Evolutionary conservation across 2,797 vertebrate genomes (phyloP).

Genomic region (Pseudomugil gertrudae): DNA sequence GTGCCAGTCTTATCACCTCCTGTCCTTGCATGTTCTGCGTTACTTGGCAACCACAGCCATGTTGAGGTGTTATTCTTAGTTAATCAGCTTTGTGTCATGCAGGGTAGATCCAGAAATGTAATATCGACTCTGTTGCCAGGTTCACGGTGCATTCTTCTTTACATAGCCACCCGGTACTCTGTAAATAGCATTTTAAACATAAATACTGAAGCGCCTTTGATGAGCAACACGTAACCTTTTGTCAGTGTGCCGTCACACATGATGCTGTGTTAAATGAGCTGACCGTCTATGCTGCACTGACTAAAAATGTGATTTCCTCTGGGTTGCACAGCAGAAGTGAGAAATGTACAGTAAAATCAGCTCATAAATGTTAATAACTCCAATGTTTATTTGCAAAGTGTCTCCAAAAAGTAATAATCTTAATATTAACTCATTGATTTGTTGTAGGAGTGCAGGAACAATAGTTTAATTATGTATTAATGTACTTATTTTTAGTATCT

Average conservation of each 20-base stretch:
- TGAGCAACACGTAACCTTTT: slow-evolving; percentile 1
- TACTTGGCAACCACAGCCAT: slow-evolving; percentile 16
- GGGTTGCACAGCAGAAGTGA: slow-evolving; percentile 5
- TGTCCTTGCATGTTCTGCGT: slow-evolving; percentile 38
- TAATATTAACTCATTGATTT: too few relatives aligned
- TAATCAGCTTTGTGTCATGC: slow-evolving; percentile 74
- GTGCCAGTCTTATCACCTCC: slow-evolving; percentile 52
- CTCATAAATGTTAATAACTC: background rate
- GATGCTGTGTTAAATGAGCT: background rate
- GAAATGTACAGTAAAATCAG: background rate
- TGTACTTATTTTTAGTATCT: too few relatives aligned
- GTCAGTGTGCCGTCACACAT: background rate
- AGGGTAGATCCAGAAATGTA: slow-evolving; percentile 48
- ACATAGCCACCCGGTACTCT: slow-evolving; percentile 32
- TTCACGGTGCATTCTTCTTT: slow-evolving; percentile 31
- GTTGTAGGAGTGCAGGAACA: background rate
- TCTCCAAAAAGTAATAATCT: too few relatives aligned
- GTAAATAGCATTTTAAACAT: slow-evolving; percentile 35
- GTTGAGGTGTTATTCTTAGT: slow-evolving; percentile 67
- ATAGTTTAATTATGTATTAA: background rate
- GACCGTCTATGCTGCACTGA: background rate
- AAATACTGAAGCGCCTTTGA: slow-evolving; percentile 7
- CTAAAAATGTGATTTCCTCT: slow-evolving; percentile 4
- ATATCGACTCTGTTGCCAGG: slow-evolving; percentile 17
- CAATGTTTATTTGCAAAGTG: too few relatives aligned